These are phyloP conservation scores for Labia minor DNA, from an alignment of 2,888 invertebrate species.

Conservation along the genomic window DNA sequence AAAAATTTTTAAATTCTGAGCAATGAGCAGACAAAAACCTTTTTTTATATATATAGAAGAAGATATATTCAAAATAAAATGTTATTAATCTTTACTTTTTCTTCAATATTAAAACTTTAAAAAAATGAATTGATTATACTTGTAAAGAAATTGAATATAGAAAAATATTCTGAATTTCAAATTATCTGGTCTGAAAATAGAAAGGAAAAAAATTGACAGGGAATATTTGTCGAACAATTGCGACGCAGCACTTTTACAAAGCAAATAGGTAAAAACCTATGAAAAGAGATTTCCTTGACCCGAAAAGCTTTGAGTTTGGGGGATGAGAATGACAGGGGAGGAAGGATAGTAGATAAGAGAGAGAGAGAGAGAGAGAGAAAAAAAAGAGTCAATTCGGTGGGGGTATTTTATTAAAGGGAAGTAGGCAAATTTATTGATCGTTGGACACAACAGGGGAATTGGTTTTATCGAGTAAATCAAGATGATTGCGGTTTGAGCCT, in stretches of 20 bases:
- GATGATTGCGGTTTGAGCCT: neutral
- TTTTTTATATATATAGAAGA: too few relatives aligned
- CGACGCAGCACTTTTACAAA: neutral
- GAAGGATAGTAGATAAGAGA: conserved; percentile 15
- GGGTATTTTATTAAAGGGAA: conserved; percentile 15
- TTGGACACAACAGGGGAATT: conserved; percentile 13
- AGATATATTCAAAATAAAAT: too few relatives aligned
- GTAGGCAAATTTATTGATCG: conserved; percentile 13
- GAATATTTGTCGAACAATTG: conserved; percentile 16
- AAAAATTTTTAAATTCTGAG: too few relatives aligned
- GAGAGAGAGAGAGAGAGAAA: conserved; percentile 26
- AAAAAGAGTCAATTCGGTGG: conserved; percentile 23
- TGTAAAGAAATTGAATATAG: conserved; percentile 1
- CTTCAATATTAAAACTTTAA: too few relatives aligned
- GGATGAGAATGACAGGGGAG: conserved; percentile 20
- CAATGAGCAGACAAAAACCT: too few relatives aligned
- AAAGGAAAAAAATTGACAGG: conserved; percentile 16
- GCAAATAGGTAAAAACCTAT: conserved; percentile 14
- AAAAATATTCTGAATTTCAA: neutral
- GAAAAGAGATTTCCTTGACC: conserved; percentile 16
- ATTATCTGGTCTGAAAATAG: neutral
- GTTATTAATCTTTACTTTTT: too few relatives aligned
- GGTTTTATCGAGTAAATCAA: conserved; percentile 13
- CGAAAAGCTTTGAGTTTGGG: conserved; percentile 14
- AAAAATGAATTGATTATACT: neutral